A percentile compares a stretch with the other conserved stretches of the same genome.
Evolutionary conservation across 2,888 invertebrate species (phyloP).

Genomic region (Linnaemya tessellans): DNA sequence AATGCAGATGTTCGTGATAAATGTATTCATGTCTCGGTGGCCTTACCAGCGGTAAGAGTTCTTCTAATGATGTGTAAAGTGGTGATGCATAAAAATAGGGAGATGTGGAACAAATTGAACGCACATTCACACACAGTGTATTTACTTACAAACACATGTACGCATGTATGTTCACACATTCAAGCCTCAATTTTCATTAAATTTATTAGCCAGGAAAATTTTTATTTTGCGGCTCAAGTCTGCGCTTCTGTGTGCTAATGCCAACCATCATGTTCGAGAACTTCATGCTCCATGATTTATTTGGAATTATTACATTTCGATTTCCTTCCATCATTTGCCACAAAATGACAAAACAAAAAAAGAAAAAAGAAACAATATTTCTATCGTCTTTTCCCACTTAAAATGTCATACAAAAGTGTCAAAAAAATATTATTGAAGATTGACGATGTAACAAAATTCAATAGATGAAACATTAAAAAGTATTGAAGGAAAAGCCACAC

Average conservation of each 20-base stretch:
- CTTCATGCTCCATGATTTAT: constrained; percentile 11
- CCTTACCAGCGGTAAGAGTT: background rate
- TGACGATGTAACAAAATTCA: constrained; percentile 50
- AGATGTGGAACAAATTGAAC: background rate
- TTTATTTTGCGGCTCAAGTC: no score
- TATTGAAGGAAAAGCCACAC: background rate
- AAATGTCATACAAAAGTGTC: constrained; percentile 68
- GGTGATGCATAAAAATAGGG: background rate
- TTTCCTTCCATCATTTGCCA: constrained; percentile 1
- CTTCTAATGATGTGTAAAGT: constrained; percentile 54
- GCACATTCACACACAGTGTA: no score
- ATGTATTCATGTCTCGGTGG: constrained; percentile 76
- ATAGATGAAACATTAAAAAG: background rate
- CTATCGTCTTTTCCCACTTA: constrained; percentile 38
- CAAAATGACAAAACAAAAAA: background rate
- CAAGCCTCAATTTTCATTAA: no score
- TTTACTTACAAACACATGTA: no score
- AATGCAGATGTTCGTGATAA: constrained; percentile 75
- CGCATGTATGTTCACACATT: no score
- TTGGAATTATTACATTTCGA: background rate
- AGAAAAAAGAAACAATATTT: background rate
- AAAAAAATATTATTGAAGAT: constrained; percentile 53
- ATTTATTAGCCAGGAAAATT: no score
- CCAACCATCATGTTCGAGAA: no score
- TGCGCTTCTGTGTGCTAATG: no score